These are phyloP conservation scores for Drosophila nr. perissopoda DNA, from an alignment of 2,888 invertebrate genomes.

Conservation along the genomic window DNA sequence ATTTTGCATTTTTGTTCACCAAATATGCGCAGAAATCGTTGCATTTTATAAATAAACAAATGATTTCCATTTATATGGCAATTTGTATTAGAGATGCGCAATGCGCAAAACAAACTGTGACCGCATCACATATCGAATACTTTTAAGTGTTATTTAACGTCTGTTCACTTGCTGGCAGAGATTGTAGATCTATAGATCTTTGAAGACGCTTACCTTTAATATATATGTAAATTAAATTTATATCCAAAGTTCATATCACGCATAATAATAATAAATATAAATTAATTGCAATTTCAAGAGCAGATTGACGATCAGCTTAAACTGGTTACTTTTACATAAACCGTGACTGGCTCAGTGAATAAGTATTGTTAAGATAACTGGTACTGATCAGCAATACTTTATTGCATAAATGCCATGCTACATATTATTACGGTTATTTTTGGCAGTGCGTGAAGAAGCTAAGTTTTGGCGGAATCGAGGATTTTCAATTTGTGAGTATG, in stretches of 20 bases:
- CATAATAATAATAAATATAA: neutral
- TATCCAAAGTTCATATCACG: neutral
- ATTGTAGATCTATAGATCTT: neutral
- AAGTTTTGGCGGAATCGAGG: no score
- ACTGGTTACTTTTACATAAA: neutral
- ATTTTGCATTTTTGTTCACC: slow-evolving; percentile 85
- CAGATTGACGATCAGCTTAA: neutral
- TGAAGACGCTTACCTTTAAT: neutral
- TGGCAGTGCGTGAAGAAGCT: neutral
- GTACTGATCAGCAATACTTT: neutral
- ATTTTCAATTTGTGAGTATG: neutral
- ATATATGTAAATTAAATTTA: neutral
- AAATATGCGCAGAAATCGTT: slow-evolving; percentile 85
- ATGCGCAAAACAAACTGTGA: neutral
- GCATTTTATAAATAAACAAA: slow-evolving; percentile 76
- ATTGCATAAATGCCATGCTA: neutral
- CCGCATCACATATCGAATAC: neutral
- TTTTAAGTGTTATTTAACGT: neutral
- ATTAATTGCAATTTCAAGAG: neutral
- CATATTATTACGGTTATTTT: neutral
- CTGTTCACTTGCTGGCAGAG: neutral
- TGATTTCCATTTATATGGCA: neutral
- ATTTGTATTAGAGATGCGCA: slow-evolving; percentile 10
- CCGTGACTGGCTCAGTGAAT: neutral
- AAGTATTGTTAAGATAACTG: neutral